Evolutionary conservation across 1,140 invertebrate species (phyloP), one percentile per base, ranked within the genome.

Genomic region (Cataglyphis hispanica): DNA sequence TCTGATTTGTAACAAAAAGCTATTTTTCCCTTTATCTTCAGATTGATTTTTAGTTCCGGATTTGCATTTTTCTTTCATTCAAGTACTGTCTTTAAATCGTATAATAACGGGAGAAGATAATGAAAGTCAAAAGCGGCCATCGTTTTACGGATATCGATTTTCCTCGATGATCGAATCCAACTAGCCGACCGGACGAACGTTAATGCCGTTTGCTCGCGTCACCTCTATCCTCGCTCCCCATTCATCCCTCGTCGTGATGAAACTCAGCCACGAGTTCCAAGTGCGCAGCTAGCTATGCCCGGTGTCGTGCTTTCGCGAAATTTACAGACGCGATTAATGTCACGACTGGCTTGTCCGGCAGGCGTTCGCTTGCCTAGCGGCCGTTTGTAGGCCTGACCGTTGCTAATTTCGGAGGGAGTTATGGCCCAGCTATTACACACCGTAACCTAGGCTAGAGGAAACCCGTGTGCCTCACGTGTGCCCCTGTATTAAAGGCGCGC

Each of bases 311-410:
- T 91, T 86, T 88, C 78, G 78, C 78, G 87, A 93, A 93, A 93
- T 93, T 93, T 93, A 93, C 92, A 92, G 92, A 92, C 89, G 90
- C 91, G 92, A 93, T 93, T 93, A 93, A 92, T 92, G 93, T 93
- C 89, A 90, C 80, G 89, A 78, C 74, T 86, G 63, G 84, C 86
- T 89, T 89, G 89, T 86, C 90, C 76, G 84, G 63, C 56, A 69
- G 78, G 58, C 69, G 64, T 56, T 86, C 64, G 89, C 86, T 80
- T 70, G 80, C 61, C 85, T 66, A 70, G 53, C 76, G 56, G 66
- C 75, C 86, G 89, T 89, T 91, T 88, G 89, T 92, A 93, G 87
- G 89, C 91, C 92, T 89, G 92, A 92, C 89, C 91, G 89, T 92
- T 94, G 93, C 91, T 93, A 93, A 94, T 94, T 94, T 94, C 83